Base-by-base conservation (phyloP, 2,113 vertebrate genomes). In the Typhlomys cinereus region DNA sequence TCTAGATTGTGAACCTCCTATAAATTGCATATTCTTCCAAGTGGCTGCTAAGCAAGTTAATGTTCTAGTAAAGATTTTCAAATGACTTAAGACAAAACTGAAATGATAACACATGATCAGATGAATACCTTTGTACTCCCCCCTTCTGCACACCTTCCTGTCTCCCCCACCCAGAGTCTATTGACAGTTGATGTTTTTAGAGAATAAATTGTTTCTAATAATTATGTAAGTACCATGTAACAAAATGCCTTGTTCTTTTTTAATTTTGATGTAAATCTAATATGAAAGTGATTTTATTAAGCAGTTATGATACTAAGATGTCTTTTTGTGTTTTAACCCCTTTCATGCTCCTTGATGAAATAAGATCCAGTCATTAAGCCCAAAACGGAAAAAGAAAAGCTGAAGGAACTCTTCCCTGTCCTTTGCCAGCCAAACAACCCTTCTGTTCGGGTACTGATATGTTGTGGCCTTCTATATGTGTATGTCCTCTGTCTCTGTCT, bases 351-450 rank as follows among this genome's bases (percentile, higher is more conserved):
- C 93, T 76, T 89, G 96, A 96, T 71, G 59, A 96, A 94, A 88
- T n/a, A 92, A 98, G 98, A 99, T 39, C 52, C 95, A 31, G 85
- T 78, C 71, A 95, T 96, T 92, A 99, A 99, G 95, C 98, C 98
- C 5, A 99, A 98, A 95, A 96, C 96, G 0, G 99, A 99, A 89
- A 99, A 99, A 91, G 99, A 99, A 1, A 99, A 96, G 76, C 59
- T 99, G 95, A 99, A 99, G 96, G 99, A 99, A 17, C 44, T 99
- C 93, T 99, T 99, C 96, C 99, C 99, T 91, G 99, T 98, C 0
- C 98, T 99, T 70, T 99, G 99, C 96, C 97, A 98, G 91, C 96
- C 99, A 64, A 98, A 99, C 90, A 99, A 99, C 91, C 99, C 99
- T 36, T 95, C 62, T 3, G 96, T 98, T 34, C 98, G 98, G 98